Conservation (phyloP, 2,113 vertebrate genomes). For the Todiramphus saurophagus region DNA sequence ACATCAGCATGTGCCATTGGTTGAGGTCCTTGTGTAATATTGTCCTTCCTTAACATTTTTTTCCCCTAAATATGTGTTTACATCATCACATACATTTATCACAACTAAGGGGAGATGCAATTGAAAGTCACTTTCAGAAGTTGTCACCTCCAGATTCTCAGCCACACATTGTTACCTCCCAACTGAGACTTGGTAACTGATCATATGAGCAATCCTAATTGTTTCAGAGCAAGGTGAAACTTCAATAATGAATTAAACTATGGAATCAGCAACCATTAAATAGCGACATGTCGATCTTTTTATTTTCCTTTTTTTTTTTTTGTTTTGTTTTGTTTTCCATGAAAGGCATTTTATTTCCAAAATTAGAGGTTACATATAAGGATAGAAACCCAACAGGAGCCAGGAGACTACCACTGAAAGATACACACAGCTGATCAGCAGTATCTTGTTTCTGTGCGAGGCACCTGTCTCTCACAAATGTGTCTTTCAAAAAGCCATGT, state of each 20-base stretch:
- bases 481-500: not conserved
- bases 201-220: constrained; percentile 30
- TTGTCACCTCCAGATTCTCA: constrained; percentile 32
- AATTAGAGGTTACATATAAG: constrained; percentile 22
- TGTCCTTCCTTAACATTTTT: not conserved
- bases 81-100: not conserved
- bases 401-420: constrained; percentile 19
- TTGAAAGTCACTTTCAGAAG: constrained; percentile 58
- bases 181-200: constrained; percentile 50
- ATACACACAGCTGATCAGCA: constrained; percentile 17
- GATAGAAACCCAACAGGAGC: not conserved
- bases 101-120: not conserved
- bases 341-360: constrained; percentile 8
- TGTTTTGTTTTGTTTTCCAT: not conserved
- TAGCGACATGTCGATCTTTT: not conserved
- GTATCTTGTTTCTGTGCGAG: not conserved
- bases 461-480: constrained; percentile 46
- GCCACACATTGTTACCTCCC: constrained; percentile 49
- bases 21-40: not conserved
- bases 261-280: constrained; percentile 58
- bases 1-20: not conserved
- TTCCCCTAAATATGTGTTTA: not conserved
- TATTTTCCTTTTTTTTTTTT: not conserved
- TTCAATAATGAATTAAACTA: constrained; percentile 55
- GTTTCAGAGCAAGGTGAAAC: constrained; percentile 63